Evolutionary conservation across 2,113 vertebrate species (phyloP), one percentile per base, ranked within the genome.

Genomic region (Trematomus loennbergii): DNA sequence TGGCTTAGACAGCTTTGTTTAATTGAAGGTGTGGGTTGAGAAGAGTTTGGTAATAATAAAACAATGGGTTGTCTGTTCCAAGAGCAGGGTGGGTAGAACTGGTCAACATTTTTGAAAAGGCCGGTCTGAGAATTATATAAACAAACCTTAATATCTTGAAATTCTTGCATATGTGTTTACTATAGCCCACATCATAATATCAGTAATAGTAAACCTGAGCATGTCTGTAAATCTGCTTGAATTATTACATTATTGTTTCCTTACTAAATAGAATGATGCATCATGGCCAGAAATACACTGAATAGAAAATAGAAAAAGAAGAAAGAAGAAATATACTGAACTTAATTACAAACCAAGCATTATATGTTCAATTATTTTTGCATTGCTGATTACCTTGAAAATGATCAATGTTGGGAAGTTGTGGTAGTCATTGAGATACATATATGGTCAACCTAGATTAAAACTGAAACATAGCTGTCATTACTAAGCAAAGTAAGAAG

Each of bases 1-100:
- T 57, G 16, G 53, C 78, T 78, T 58, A 81, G 65, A 85, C 83
- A 65, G 58, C 50, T 82, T 79, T 75, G 58, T 88, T 74, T 89
- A 80, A 89, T 83, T 84, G 45, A 68, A 78, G 33, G 66, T 71
- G 67, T 85, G 74, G 83, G 66, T 82, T 78, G 67, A 69, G 17
- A 61, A 82, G 72, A 68, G 68, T 79, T 77, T 84, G 82, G 62
- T 77, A 85, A 65, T 77, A 72, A 61, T 80, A 12, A 90, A 85
- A 93, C 88, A 91, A 90, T 88, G 54, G 64, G 18, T 63, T 91
- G 55, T 78, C 50, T 90, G 78, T 93, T 84, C 46, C 13, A 85
- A 53, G 29, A 85, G 69, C 69, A 87, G 33, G 40, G 70, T 72
- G 52, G 48, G 61, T 54, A 61, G 48, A 43, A 54, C 53, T 78